phyloP scores from a whole-genome alignment of 2,113 vertebrate species.

The Lagopus leucura region DNA sequence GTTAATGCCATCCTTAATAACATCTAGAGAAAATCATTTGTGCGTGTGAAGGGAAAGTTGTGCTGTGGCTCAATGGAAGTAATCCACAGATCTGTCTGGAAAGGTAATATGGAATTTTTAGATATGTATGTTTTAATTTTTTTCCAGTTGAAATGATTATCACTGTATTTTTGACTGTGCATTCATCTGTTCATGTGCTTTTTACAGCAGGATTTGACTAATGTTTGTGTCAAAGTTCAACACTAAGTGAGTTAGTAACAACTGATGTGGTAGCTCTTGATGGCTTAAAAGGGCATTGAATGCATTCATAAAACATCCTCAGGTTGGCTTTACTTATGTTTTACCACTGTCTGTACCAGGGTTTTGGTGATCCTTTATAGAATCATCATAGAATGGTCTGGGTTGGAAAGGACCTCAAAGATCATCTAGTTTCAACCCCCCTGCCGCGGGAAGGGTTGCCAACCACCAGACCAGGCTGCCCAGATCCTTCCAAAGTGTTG shows the following conservation, averaged over 20 bases:
- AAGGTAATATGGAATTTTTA: neutral
- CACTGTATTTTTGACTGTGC: neutral
- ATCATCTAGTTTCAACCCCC: too few species aligned
- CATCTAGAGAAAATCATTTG: neutral
- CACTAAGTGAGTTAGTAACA: neutral
- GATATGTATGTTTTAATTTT: neutral
- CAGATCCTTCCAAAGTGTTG: neutral
- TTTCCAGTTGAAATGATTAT: neutral
- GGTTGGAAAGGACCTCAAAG: too few species aligned
- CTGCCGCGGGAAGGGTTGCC: too few species aligned
- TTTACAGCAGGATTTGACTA: neutral
- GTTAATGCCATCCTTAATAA: neutral
- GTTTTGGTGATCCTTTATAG: neutral
- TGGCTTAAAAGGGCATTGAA: neutral
- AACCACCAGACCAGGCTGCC: too few species aligned
- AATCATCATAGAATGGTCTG: too few species aligned
- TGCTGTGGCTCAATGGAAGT: neutral
- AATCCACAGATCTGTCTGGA: neutral
- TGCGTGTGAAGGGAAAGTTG: neutral
- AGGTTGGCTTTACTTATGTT: neutral
- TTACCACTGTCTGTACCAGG: neutral
- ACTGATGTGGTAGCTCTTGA: neutral
- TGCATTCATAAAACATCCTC: fast-evolving
- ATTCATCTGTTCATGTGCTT: neutral
- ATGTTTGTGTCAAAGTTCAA: neutral